Percentiles rank a stretch among this genome's conserved stretches.
Conservation (phyloP, 2,888 invertebrate genomes). For the Prosapia bicincta region DNA sequence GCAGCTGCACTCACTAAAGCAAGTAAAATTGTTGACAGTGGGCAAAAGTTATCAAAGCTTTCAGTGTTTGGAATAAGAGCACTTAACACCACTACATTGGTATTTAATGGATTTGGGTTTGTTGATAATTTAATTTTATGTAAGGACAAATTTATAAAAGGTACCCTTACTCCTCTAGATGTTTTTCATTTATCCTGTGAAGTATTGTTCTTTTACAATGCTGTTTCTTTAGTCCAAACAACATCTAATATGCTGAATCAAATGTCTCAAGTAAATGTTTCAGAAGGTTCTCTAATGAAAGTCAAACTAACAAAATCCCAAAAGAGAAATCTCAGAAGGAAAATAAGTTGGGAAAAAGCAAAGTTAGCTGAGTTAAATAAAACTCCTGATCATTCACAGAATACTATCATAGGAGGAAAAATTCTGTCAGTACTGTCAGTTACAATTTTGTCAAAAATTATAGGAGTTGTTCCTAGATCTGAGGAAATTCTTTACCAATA, state of each 20-base stretch:
- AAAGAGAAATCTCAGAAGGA: conserved; percentile 13
- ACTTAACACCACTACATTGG: conserved; percentile 5
- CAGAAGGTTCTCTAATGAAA: neutral
- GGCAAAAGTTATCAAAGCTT: conserved; percentile 1
- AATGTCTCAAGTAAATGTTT: neutral
- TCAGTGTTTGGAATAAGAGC: conserved; percentile 11
- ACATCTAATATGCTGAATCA: conserved; percentile 8
- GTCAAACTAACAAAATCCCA: conserved; percentile 12
- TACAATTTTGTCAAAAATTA: neutral
- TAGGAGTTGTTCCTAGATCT: neutral
- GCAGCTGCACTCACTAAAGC: conserved; percentile 4
- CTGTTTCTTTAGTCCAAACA: conserved; percentile 10
- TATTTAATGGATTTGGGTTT: conserved; percentile 18
- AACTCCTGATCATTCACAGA: neutral
- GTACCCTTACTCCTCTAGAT: neutral
- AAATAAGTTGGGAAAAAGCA: conserved; percentile 7
- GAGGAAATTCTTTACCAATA: conserved; percentile 8
- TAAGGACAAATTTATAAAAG: conserved; percentile 4
- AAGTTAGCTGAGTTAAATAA: neutral
- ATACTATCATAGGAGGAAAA: too few species aligned
- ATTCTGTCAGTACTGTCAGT: neutral
- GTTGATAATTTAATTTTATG: conserved; percentile 9
- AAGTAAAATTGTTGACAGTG: conserved; percentile 11
- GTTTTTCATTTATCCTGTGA: conserved; percentile 21
- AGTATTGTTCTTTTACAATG: conserved; percentile 15